A percentile compares a stretch with the other conserved stretches of the same genome.
These are phyloP conservation scores for Xiphophorus birchmanni DNA, from an alignment of 2,797 vertebrate genomes.

Conservation along the genomic window DNA sequence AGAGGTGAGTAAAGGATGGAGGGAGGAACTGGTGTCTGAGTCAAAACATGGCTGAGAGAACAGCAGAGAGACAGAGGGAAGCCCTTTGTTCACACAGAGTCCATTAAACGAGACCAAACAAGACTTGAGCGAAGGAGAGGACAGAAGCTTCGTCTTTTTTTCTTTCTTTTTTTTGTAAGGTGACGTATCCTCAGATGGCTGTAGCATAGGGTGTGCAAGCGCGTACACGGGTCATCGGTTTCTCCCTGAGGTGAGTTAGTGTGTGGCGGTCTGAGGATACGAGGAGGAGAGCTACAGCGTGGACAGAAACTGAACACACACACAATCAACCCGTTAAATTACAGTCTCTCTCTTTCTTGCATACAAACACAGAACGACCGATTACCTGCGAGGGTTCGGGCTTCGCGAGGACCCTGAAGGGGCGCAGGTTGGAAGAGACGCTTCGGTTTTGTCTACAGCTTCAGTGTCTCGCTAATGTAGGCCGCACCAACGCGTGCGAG, in stretches of 20 bases:
- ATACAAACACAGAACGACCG: conserved; percentile 13
- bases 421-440: conserved; percentile 24
- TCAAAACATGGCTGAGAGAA: conserved; percentile 42
- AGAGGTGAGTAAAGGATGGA: conserved; percentile 19
- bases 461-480: conserved; percentile 24
- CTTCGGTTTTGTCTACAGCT: conserved; percentile 50
- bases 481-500: not conserved
- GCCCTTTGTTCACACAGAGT: conserved; percentile 70
- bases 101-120: conserved; percentile 20
- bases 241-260: conserved; percentile 81
- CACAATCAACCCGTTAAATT: conserved; percentile 54
- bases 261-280: conserved; percentile 61
- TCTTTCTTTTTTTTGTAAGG: conserved; percentile 3
- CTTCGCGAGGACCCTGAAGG: not conserved
- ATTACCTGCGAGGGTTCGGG: conserved; percentile 25
- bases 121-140: conserved; percentile 18
- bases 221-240: conserved; percentile 46
- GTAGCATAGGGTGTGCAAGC: conserved; percentile 21
- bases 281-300: conserved; percentile 24
- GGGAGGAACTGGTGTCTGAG: conserved; percentile 21
- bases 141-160: conserved; percentile 7
- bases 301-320: conserved; percentile 34
- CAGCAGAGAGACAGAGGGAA: conserved; percentile 59
- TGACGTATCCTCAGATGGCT: conserved; percentile 63
- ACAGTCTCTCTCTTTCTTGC: conserved; percentile 29